Conservation (phyloP, 2,797 vertebrate species). For the Thamnophis elegans region DNA sequence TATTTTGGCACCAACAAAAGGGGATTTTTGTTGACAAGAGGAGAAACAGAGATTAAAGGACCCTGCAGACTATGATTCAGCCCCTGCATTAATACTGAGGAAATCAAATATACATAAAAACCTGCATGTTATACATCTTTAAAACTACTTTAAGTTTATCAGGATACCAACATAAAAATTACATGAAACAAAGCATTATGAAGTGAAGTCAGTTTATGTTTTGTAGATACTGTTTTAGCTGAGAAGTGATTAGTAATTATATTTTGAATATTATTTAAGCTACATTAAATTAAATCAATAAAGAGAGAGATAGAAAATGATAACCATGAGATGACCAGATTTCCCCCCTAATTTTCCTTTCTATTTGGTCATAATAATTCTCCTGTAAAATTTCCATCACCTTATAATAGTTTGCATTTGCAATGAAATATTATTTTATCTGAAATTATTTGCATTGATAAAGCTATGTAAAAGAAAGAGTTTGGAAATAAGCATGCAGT, state of each 20-base stretch:
- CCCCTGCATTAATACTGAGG: not conserved
- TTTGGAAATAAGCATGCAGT: not conserved
- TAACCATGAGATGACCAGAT: not conserved
- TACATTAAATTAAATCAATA: not conserved
- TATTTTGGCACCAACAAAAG: not conserved
- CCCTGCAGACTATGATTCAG: not conserved
- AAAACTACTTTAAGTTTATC: not conserved
- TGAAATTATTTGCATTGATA: not conserved
- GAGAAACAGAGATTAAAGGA: not conserved
- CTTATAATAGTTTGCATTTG: not conserved
- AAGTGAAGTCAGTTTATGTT: not conserved
- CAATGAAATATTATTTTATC: not conserved
- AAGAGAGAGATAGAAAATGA: not conserved
- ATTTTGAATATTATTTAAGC: not conserved
- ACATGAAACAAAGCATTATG: not conserved
- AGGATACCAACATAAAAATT: not conserved
- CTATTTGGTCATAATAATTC: not conserved
- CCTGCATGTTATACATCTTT: not conserved
- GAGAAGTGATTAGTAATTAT: not conserved
- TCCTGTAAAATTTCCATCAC: not conserved
- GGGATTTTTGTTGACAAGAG: not conserved
- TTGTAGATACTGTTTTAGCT: not conserved
- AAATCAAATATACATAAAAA: not conserved
- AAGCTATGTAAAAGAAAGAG: not conserved
- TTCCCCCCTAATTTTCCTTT: not conserved